These are phyloP conservation scores for Polypedilum pembai DNA, from an alignment of 1,140 invertebrate genomes.

Conservation along the genomic window DNA sequence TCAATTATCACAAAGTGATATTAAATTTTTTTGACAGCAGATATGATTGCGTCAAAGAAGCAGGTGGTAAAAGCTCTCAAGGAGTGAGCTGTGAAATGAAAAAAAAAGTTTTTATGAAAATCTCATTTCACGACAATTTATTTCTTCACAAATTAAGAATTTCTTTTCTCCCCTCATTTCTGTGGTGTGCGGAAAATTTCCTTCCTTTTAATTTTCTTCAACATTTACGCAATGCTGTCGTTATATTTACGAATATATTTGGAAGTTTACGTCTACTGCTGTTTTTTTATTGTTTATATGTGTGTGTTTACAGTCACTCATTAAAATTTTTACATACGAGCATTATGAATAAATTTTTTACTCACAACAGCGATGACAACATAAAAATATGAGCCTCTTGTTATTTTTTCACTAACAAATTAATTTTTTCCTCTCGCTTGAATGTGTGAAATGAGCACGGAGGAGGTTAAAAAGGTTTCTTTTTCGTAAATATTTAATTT, in stretches of 20 bases:
- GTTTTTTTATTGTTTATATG: neutral
- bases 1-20: too few species aligned
- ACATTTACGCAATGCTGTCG: too few species aligned
- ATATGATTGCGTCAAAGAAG: too few species aligned
- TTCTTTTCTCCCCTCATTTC: neutral
- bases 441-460: neutral
- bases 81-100: neutral
- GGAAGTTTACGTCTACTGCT: too few species aligned
- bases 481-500: conserved; percentile 20
- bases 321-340: neutral
- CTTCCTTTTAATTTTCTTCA: too few species aligned
- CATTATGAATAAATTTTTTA: neutral
- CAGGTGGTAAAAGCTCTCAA: too few species aligned
- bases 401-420: neutral
- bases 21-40: too few species aligned
- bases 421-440: neutral
- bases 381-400: neutral
- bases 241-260: too few species aligned
- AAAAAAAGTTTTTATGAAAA: neutral
- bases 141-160: conserved; percentile 9
- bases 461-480: neutral
- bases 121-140: conserved; percentile 6
- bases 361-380: neutral
- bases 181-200: neutral
- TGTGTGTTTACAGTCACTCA: conserved; percentile 2